Evolutionary conservation across 2,888 invertebrate genomes (phyloP), one percentile per base, ranked within the genome.

Genomic region (Gerosis bhagava): DNA sequence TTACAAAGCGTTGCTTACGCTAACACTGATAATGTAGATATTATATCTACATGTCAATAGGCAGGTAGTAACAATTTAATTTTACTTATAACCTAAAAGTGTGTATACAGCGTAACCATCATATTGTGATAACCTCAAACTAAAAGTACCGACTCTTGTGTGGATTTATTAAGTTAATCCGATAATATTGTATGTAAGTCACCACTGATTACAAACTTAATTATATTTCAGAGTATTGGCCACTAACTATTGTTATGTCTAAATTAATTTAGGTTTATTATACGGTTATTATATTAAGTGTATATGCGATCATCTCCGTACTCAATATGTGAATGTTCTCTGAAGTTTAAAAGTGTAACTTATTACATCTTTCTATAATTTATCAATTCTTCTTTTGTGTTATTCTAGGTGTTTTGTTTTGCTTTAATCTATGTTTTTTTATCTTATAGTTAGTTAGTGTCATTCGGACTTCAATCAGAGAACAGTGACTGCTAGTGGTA

Each of bases 41-140:
- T 77, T 80, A 83, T 71, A 76, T 81, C 82, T 84, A 86, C 77
- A 68, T 83, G 77, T 86, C 83, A 83, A 83, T 83, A 83, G 84
- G 86, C 86, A 86, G 82, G 78, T 84, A 82, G 81, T 83, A 83
- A 83, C 79, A 79, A 81, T 78, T 74, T 54, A 68, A 68, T 76
- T 74, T 65, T n/a, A 66, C 57, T 73, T 83, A 78, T 71, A 57
- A 63, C 61, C 73, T 73, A 73, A 70, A 70, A 70, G 65, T 73
- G 65, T 74, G 77, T 77, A 70, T 65, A 72, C 65, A 61, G 62
- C 59, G n/a, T n/a, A n/a, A n/a, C n/a, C n/a, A 59, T 64, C 54
- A 60, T 57, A 61, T 53, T 60, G 57, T 59, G 56, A 61, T 51
- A 62, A 61, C 54, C 56, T 62, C 50, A 55, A 60, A 56, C 53